These are phyloP conservation scores for Vanessa tameamea DNA, from an alignment of 1,140 invertebrate species.

Conservation along the genomic window DNA sequence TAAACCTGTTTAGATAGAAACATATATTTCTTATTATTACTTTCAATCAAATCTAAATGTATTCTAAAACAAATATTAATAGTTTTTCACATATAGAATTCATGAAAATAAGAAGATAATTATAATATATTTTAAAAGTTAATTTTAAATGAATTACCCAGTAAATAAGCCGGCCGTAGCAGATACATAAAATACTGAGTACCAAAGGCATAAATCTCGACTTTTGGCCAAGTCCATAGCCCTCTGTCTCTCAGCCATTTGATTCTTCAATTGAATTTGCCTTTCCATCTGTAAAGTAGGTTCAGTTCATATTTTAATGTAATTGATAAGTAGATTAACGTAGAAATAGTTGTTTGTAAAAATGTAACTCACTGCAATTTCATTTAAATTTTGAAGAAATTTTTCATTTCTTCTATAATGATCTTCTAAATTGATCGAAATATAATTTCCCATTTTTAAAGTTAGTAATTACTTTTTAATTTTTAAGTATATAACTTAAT, in stretches of 20 bases:
- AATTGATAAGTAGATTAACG: too few species aligned
- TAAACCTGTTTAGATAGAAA: slow-evolving; percentile 73
- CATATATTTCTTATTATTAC: slow-evolving; percentile 1
- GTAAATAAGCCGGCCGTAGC: slow-evolving; percentile 81
- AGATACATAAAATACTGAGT: slow-evolving; percentile 85
- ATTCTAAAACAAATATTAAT: too few species aligned
- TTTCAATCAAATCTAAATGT: too few species aligned
- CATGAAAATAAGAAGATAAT: too few species aligned
- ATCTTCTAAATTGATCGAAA: slow-evolving; percentile 74
- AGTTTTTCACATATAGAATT: too few species aligned
- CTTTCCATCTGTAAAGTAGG: slow-evolving; percentile 59
- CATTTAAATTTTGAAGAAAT: slow-evolving; percentile 85
- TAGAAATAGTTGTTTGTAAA: not conserved
- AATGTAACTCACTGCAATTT: slow-evolving; percentile 81
- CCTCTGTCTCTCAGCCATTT: slow-evolving; percentile 87
- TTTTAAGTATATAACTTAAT: not conserved
- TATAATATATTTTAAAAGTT: too few species aligned
- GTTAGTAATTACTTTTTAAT: not conserved
- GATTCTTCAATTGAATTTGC: slow-evolving; percentile 90
- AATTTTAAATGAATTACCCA: slow-evolving; percentile 74
- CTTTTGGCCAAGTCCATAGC: slow-evolving; percentile 86
- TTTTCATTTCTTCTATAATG: slow-evolving; percentile 86
- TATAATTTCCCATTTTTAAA: slow-evolving; percentile 61
- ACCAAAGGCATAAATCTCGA: slow-evolving; percentile 87
- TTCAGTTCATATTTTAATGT: slow-evolving; percentile 5